These are phyloP conservation scores for Halichoerus grypus DNA, from an alignment of 2,113 vertebrate species.

Conservation along the genomic window DNA sequence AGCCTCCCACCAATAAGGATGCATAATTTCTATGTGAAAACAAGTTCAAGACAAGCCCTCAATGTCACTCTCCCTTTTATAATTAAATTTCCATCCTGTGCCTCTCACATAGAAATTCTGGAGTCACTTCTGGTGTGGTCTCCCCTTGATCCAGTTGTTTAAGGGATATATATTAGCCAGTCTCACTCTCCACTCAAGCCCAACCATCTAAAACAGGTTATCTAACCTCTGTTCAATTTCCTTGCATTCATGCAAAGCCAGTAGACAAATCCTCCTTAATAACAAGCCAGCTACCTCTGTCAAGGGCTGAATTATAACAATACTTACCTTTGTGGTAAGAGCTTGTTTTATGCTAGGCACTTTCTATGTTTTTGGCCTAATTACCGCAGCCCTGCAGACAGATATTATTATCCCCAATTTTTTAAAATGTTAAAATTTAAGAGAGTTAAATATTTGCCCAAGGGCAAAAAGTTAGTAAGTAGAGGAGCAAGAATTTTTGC, in stretches of 20 bases:
- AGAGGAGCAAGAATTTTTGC: not conserved
- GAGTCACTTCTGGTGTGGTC: not conserved
- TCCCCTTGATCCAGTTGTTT: not conserved
- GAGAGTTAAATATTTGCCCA: not conserved
- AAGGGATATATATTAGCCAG: not conserved
- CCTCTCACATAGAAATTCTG: not conserved
- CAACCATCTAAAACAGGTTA: not conserved
- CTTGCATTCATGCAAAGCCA: not conserved
- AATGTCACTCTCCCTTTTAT: not conserved
- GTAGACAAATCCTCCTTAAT: not conserved
- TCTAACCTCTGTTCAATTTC: not conserved
- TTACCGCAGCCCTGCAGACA: not conserved
- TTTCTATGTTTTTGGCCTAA: not conserved
- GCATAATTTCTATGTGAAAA: not conserved
- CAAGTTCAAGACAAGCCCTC: not conserved
- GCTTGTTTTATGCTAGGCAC: not conserved
- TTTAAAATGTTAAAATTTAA: constrained; percentile 27
- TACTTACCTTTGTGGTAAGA: not conserved
- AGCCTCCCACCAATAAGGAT: not conserved
- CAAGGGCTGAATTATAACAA: not conserved
- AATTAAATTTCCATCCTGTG: not conserved
- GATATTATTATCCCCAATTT: not conserved
- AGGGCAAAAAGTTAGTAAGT: constrained; percentile 1
- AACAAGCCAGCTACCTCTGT: not conserved
- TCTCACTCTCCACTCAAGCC: not conserved